Conservation (phyloP, 37 sponge, comb jelly and placozoan species). For the Crambe crambe region DNA sequence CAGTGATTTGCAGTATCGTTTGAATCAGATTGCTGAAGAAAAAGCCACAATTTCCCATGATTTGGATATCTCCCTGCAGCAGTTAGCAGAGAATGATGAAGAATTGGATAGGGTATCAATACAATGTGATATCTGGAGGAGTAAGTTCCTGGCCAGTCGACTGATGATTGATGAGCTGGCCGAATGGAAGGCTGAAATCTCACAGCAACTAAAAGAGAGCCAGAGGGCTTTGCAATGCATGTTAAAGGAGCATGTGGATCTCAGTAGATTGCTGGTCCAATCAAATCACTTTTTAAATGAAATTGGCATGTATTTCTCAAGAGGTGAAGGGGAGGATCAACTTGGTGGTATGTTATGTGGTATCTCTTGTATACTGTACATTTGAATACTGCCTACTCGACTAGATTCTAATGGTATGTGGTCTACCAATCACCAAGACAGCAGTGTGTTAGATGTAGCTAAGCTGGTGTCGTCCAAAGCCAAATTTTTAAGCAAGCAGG, state of each 20-base stretch:
- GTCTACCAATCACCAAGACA: background rate
- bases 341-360: too few species aligned
- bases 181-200: constrained; percentile 41
- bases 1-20: constrained; percentile 32
- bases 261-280: background rate
- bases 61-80: constrained; percentile 41
- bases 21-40: constrained; percentile 59
- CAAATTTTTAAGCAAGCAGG: background rate
- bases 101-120: constrained; percentile 61
- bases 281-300: constrained; percentile 4
- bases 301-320: background rate
- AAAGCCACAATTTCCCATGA: constrained; percentile 40
- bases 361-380: background rate
- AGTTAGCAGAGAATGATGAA: constrained; percentile 52
- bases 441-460: constrained; percentile 29
- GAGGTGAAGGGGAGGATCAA: background rate
- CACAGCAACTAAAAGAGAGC: constrained; percentile 25
- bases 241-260: constrained; percentile 13
- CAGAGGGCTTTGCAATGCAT: constrained; percentile 37
- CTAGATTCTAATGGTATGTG: background rate
- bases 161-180: constrained; percentile 72
- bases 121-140: constrained; percentile 76
- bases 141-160: constrained; percentile 74
- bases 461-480: background rate
- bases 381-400: background rate